phyloP scores from a whole-genome alignment of 37 sponge, comb jelly and placozoan species.

The Cliona cf. orientalis region DNA sequence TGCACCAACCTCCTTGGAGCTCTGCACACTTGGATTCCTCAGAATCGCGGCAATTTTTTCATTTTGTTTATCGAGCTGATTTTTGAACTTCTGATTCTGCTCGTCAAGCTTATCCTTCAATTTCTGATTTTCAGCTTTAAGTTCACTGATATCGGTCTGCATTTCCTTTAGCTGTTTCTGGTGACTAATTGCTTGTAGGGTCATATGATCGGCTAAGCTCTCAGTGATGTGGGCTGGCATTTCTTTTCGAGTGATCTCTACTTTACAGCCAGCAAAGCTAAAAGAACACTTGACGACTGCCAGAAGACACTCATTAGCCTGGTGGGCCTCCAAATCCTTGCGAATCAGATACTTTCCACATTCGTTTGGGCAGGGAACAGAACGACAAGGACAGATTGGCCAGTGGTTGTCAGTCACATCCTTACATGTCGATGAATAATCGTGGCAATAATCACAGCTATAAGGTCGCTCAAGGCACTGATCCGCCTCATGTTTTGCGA shows the following conservation, averaged over 20 bases:
- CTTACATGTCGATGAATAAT: slow-evolving; percentile 7
- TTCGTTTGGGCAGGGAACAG: slow-evolving; percentile 25
- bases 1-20: no score
- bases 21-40: background rate
- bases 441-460: slow-evolving; percentile 37
- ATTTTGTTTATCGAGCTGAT: background rate
- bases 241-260: background rate
- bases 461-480: slow-evolving; percentile 21
- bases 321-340: background rate
- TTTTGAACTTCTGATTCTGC: background rate
- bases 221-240: slow-evolving; percentile 1
- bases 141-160: background rate
- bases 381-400: slow-evolving; percentile 6
- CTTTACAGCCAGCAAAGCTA: background rate
- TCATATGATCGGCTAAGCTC: background rate
- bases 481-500: slow-evolving; percentile 4
- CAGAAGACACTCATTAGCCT: slow-evolving; percentile 3
- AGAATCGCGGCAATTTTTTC: background rate
- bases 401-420: slow-evolving; percentile 36
- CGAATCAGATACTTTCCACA: slow-evolving; percentile 16
- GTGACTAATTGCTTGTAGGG: background rate
- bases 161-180: background rate
- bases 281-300: background rate
- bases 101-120: background rate
- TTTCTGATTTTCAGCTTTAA: background rate